phyloP scores from a whole-genome alignment of 2,113 vertebrate genomes.

The Odontophorus gujanensis region DNA sequence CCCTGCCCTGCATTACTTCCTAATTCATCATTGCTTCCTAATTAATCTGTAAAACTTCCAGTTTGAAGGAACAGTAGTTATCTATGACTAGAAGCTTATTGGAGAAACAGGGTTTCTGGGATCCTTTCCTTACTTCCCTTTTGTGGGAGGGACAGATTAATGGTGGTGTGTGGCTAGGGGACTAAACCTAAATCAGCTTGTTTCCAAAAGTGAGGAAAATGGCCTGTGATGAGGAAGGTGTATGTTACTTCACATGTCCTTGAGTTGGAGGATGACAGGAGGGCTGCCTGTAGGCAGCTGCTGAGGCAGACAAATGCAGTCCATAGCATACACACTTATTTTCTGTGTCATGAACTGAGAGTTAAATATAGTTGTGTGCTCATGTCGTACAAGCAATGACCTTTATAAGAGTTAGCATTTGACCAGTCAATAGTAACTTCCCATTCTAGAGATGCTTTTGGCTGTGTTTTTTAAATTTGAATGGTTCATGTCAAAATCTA shows the following conservation, averaged over 20 bases:
- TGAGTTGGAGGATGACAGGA: neutral
- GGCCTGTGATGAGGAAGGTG: neutral
- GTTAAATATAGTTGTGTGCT: neutral
- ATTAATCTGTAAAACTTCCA: too few species aligned
- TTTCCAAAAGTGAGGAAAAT: neutral
- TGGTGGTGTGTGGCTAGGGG: neutral
- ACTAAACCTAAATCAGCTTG: neutral
- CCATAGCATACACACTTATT: neutral
- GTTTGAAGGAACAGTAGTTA: too few species aligned
- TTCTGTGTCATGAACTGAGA: neutral
- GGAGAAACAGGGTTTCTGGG: neutral
- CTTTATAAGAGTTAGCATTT: neutral
- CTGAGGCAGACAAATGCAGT: neutral
- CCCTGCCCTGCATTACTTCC: neutral
- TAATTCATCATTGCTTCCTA: neutral
- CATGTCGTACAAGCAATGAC: neutral
- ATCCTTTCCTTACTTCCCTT: neutral
- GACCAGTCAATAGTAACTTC: neutral
- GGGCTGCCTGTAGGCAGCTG: neutral
- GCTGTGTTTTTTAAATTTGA: neutral
- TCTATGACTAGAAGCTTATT: neutral
- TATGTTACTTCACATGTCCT: accelerated
- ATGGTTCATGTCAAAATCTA: neutral
- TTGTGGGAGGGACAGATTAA: neutral
- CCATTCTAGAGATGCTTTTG: neutral